phyloP scores from a whole-genome alignment of 2,888 invertebrate genomes.

The Ennomos erosarius region DNA sequence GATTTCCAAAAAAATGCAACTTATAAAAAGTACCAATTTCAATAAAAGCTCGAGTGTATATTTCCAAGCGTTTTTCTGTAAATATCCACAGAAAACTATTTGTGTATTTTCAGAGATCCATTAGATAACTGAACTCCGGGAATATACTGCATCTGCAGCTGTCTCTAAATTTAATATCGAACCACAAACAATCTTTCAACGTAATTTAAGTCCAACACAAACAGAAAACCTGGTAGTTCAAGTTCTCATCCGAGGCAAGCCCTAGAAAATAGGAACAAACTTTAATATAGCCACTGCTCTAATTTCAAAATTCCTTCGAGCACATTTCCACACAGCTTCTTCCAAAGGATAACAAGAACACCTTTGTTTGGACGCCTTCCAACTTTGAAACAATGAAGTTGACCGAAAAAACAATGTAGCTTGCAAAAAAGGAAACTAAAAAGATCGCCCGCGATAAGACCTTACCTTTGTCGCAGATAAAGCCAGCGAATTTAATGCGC shows the following conservation, averaged over 20 bases:
- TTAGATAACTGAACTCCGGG: too few relatives aligned
- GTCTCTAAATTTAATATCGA: too few relatives aligned
- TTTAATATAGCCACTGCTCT: conserved; percentile 14
- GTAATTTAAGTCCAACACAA: too few relatives aligned
- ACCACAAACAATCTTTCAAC: too few relatives aligned
- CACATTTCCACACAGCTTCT: conserved; percentile 20
- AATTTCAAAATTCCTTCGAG: conserved; percentile 18
- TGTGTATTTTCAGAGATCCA: too few relatives aligned
- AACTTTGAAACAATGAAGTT: conserved; percentile 32
- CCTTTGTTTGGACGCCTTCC: conserved; percentile 32
- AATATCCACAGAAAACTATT: too few relatives aligned
- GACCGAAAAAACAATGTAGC: conserved; percentile 23
- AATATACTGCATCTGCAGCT: too few relatives aligned
- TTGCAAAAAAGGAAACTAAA: conserved; percentile 29
- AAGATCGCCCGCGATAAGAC: conserved; percentile 56
- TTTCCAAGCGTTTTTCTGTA: too few relatives aligned
- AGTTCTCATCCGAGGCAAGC: not conserved
- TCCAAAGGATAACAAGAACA: conserved; percentile 21
- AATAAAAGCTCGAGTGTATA: not conserved
- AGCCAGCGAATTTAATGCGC: conserved; percentile 57
- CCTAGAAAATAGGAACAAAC: conserved; percentile 1
- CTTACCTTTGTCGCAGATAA: conserved; percentile 51
- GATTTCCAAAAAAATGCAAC: not conserved
- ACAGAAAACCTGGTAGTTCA: too few relatives aligned
- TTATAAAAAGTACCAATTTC: not conserved